phyloP scores from a whole-genome alignment of 2,888 invertebrate species.

The Mesochorus sp. region DNA sequence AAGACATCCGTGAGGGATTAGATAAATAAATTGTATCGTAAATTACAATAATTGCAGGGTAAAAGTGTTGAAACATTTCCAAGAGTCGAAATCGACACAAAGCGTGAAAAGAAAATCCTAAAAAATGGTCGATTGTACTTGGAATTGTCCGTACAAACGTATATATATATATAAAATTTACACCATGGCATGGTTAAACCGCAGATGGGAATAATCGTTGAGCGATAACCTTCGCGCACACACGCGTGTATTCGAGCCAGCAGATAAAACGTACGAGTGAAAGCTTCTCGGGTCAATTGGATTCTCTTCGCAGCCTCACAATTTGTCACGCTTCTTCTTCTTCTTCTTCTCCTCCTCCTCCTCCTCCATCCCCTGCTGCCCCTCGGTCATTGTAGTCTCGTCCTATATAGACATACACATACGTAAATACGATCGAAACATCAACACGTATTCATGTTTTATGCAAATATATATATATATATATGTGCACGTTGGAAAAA shows the following conservation, averaged over 20 bases:
- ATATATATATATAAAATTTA: slow-evolving; percentile 6
- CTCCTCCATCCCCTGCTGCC: not conserved
- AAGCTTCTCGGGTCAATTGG: slow-evolving; percentile 65
- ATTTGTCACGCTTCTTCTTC: slow-evolving; percentile 57
- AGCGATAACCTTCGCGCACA: slow-evolving; percentile 60
- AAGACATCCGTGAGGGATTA: too few species aligned
- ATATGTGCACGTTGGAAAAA: too few species aligned
- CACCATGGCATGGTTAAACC: slow-evolving; percentile 47
- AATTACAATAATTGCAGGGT: not conserved
- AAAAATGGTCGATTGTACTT: not conserved
- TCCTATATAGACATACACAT: not conserved
- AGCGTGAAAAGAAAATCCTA: too few species aligned
- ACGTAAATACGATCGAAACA: too few species aligned
- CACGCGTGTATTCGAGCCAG: not conserved
- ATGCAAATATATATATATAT: slow-evolving; percentile 23
- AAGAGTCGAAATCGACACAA: too few species aligned
- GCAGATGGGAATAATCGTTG: slow-evolving; percentile 62
- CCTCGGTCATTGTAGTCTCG: slow-evolving; percentile 49
- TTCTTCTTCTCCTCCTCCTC: not conserved
- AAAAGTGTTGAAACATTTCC: too few species aligned
- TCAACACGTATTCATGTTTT: too few species aligned
- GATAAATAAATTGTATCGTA: not conserved
- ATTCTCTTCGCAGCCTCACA: slow-evolving; percentile 61
- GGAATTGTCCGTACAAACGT: slow-evolving; percentile 3
- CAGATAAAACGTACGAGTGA: slow-evolving; percentile 55